A percentile compares a stretch with the other conserved stretches of the same genome.
These are phyloP conservation scores for Bombylius major DNA, from an alignment of 2,888 invertebrate species.

Conservation along the genomic window DNA sequence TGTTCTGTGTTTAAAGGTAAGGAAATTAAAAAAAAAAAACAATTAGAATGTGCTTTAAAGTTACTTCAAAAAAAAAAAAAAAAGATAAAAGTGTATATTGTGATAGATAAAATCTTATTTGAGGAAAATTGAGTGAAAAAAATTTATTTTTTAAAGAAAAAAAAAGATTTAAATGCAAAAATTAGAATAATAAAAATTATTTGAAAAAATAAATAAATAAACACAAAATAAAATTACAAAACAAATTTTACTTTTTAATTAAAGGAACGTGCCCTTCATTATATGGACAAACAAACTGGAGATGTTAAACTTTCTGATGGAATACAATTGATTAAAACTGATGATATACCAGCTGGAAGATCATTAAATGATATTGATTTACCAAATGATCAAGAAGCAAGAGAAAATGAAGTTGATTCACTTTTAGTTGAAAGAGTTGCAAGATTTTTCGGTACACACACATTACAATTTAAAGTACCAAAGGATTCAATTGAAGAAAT, in stretches of 20 bases:
- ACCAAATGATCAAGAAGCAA: conserved; percentile 58
- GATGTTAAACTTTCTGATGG: conserved; percentile 51
- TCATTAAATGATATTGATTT: conserved; percentile 51
- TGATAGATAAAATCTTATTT: no score
- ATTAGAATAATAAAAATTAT: not conserved
- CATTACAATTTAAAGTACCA: conserved; percentile 69
- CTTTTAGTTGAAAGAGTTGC: conserved; percentile 62
- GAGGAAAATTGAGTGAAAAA: not conserved
- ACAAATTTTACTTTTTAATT: conserved; percentile 18
- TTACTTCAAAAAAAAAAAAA: not conserved
- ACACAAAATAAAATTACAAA: not conserved
- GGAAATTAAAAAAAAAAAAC: not conserved
- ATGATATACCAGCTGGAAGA: conserved; percentile 43
- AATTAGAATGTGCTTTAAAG: not conserved
- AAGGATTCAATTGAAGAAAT: conserved; percentile 57
- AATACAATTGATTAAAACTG: conserved; percentile 42
- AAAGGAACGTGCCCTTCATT: conserved; percentile 58
- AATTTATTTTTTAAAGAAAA: no score
- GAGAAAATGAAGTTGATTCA: conserved; percentile 59
- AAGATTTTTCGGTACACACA: conserved; percentile 63
- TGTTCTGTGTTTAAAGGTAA: conserved; percentile 61
- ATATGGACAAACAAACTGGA: conserved; percentile 50
- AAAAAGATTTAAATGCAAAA: not conserved
- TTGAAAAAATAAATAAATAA: not conserved
- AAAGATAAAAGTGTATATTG: not conserved